These are phyloP conservation scores for Helicoverpa armigera DNA, from an alignment of 1,140 invertebrate genomes.

Conservation along the genomic window DNA sequence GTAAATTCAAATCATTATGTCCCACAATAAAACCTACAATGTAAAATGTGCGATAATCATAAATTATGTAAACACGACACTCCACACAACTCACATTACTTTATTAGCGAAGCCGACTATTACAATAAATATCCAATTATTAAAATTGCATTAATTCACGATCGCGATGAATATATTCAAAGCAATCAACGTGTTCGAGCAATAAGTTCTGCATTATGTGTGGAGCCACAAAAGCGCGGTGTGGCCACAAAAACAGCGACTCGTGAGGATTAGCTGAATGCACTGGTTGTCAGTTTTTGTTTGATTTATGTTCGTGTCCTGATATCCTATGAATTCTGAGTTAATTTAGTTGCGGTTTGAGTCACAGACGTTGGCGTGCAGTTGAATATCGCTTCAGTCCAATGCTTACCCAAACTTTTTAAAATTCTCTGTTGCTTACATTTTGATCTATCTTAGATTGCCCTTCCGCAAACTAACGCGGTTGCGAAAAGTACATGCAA, in stretches of 20 bases:
- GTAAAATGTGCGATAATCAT: slow-evolving; percentile 5
- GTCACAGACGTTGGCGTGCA: not conserved
- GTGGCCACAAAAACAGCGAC: slow-evolving; percentile 31
- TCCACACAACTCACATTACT: not conserved
- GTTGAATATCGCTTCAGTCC: not conserved
- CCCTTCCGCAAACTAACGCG: too few species aligned
- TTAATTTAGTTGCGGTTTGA: slow-evolving; percentile 1
- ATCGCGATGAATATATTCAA: not conserved
- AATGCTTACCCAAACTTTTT: too few species aligned
- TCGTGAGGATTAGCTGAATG: slow-evolving; percentile 18
- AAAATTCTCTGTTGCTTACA: too few species aligned
- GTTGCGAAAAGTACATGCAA: too few species aligned
- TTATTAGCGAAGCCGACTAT: slow-evolving; percentile 3
- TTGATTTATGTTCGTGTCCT: slow-evolving; percentile 18
- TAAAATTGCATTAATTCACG: slow-evolving; percentile 4
- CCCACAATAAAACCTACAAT: slow-evolving; percentile 1
- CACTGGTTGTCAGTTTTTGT: slow-evolving; percentile 20
- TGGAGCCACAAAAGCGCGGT: slow-evolving; percentile 9
- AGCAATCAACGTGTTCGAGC: not conserved
- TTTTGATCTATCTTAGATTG: too few species aligned
- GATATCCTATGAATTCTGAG: not conserved
- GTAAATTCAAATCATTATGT: not conserved
- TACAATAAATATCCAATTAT: slow-evolving; percentile 18
- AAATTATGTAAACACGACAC: not conserved
- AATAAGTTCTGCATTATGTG: not conserved